Conservation (phyloP, 2,113 vertebrate species). For the Neolamprologus fasciatus region DNA sequence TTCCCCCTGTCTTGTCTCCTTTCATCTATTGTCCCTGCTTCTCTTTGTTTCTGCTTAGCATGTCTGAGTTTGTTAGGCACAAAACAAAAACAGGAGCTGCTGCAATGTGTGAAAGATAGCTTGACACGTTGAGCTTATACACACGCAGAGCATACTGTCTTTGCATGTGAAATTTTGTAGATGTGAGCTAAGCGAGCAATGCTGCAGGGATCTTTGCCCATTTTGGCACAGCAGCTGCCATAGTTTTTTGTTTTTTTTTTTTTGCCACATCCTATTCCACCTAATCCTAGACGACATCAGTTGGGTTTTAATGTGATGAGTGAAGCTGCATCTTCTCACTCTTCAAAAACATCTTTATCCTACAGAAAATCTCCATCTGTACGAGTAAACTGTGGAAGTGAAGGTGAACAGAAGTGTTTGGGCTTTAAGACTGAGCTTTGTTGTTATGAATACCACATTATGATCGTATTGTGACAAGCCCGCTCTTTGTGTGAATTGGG, state of each 20-base stretch:
- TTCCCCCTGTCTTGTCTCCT: not conserved
- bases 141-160: not conserved
- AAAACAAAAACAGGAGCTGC: not conserved
- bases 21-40: not conserved
- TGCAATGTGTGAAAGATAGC: not conserved
- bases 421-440: not conserved
- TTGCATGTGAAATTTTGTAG: not conserved
- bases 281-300: slow-evolving; percentile 7
- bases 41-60: slow-evolving; percentile 4
- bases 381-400: not conserved
- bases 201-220: slow-evolving; percentile 1
- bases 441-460: not conserved
- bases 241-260: not conserved
- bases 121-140: not conserved
- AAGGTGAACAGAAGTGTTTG: not conserved
- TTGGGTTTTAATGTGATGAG: not conserved
- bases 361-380: not conserved
- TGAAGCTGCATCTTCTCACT: not conserved
- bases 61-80: not conserved
- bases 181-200: not conserved
- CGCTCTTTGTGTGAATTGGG: not conserved
- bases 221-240: slow-evolving; percentile 11
- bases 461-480: not conserved
- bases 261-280: slow-evolving; percentile 8
- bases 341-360: slow-evolving; percentile 5